Evolutionary conservation across 35 echinoderm and acorn worm genomes (phyloP), one percentile per base, ranked within the genome.

Genomic region (Apostichopus japonicus): DNA sequence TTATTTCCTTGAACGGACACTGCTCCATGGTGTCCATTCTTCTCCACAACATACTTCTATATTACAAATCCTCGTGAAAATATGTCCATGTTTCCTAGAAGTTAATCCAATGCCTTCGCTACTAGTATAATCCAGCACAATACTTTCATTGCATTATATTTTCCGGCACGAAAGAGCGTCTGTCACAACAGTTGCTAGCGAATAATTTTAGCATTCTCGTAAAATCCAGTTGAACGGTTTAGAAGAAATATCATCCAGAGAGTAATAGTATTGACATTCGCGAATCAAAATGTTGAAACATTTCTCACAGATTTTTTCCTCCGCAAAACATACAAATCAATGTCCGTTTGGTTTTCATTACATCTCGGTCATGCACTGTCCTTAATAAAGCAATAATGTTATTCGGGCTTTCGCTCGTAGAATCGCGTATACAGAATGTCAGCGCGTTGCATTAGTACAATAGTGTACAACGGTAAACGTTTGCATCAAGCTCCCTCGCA

Each of bases 171-270:
- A 87, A 51, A 59, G 25, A 77, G 90, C 90, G 90, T 91, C 90
- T 51, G 16, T 91, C 90, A 91, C 90, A 78, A 91, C 90, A 79
- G 90, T 91, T 91, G 90, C 90, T 91, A 91, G 52, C 24, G 11
- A 77, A 61, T 61, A 61, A 8, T 61, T 61, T 61, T 61, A 61
- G 13, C 57, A 61, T 61, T 75, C 21, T 75, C 13, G 22, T 75
- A 15, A 75, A 75, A 75, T 75, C 71, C 71, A 67, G 11, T 67
- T 11, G 14, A 5, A 75, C n/a, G 16, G 17, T 6, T 75, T 19
- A 23, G 6, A 23, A 23, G n/a, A 19, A 19, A 6, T 23, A 75
- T 75, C 15, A 75, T 23, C 71, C 15, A 75, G n/a, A 19, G 1
- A 75, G 71, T 0, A 75, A 75, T 75, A n/a, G 33, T 44, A 44